Base-by-base conservation (phyloP, 2,888 invertebrate species). In the Brenthis hecate region DNA sequence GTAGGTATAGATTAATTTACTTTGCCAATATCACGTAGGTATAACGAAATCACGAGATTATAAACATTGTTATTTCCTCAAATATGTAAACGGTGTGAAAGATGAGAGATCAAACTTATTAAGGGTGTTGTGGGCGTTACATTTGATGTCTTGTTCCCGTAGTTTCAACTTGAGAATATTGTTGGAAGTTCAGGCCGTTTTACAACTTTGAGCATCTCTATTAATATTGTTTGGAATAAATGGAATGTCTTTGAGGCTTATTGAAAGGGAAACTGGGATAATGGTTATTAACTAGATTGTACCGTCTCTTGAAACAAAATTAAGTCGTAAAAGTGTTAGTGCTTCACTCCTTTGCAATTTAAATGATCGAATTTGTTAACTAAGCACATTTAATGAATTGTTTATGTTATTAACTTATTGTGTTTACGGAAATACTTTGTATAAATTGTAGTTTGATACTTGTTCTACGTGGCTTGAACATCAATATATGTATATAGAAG, bases 81-180 rank as follows among this genome's bases (percentile, higher is more conserved):
- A n/a, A 19, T 32, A 13, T 14, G 36, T 16, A 0, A 50, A 68
- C 80, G 73, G 85, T 86, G 82, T 84, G 64, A 85, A 6, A 73
- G 47, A 13, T 61, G 69, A 74, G 74, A 66, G 65, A 66, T 74
- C 76, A 78, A 83, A 83, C 80, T 83, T 84, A 81, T 82, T 78
- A 83, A 74, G 77, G 75, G 74, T 73, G 70, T 77, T 78, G 78
- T 74, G 71, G 75, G 77, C 76, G 77, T 81, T 78, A 82, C 79
- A 79, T 84, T 84, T 85, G 85, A 85, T 85, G 84, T 84, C 85
- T 85, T 81, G 83, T 82, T 81, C 78, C 72, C 73, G 75, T 75
- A 80, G 78, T 81, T 77, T 73, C 71, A 73, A 81, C 79, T 81
- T 78, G 77, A 77, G 77, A 80, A 81, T 79, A 81, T 80, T 78